Evolutionary conservation across 2,113 vertebrate species (phyloP).

Genomic region (Xerus inauris): DNA sequence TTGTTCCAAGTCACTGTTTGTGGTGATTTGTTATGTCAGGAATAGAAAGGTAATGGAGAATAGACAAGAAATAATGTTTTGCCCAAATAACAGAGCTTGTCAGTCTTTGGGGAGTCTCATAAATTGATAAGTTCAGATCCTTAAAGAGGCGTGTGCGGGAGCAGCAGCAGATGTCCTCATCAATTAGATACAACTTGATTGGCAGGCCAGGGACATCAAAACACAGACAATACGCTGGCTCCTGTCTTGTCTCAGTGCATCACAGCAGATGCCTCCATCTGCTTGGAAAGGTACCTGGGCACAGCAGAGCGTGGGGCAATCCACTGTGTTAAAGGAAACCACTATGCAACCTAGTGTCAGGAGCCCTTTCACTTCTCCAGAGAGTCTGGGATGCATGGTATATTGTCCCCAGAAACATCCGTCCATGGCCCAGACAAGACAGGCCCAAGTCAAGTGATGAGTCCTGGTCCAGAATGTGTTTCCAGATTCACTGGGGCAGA

Average conservation of each 20-base stretch:
- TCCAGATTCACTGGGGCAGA: neutral
- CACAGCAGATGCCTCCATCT: neutral
- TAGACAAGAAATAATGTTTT: neutral
- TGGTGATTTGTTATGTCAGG: neutral
- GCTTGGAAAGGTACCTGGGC: rapidly evolving
- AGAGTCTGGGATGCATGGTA: neutral
- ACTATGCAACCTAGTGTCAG: rapidly evolving
- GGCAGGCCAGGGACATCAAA: neutral
- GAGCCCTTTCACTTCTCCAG: neutral
- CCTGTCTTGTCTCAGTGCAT: rapidly evolving
- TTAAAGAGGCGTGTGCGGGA: neutral
- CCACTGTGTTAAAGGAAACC: neutral
- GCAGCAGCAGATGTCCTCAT: neutral
- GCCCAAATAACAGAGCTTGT: neutral
- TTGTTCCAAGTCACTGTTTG: neutral
- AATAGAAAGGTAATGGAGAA: neutral
- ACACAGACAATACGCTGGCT: rapidly evolving
- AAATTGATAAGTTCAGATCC: neutral
- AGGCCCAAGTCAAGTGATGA: too few species aligned
- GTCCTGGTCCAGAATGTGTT: neutral
- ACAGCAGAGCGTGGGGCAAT: neutral
- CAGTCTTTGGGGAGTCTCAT: neutral
- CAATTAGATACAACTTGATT: neutral
- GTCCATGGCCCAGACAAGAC: rapidly evolving
- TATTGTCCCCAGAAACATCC: neutral